Percentiles rank a stretch among this genome's conserved stretches.
These are phyloP conservation scores for Gadus macrocephalus DNA, from an alignment of 2,113 vertebrate genomes.

Conservation along the genomic window DNA sequence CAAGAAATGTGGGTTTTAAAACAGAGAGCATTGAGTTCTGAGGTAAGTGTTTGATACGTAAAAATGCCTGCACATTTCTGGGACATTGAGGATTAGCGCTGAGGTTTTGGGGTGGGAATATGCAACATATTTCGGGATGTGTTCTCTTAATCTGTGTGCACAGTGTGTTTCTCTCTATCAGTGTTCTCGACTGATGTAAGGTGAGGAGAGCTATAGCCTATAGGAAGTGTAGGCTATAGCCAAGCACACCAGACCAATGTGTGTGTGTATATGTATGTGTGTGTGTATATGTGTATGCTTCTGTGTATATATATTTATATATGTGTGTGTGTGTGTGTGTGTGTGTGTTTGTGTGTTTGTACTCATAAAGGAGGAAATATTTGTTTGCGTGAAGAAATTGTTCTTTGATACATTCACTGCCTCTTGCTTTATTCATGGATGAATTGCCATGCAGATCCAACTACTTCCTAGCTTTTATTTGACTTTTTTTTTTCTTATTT, in stretches of 20 bases:
- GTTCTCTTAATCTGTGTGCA: conserved; percentile 22
- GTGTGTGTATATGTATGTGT: conserved; percentile 10
- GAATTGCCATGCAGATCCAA: no score
- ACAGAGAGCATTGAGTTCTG: neutral
- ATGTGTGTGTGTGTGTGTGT: conserved; percentile 22
- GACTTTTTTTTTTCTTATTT: neutral
- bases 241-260: conserved; percentile 27
- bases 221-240: conserved; percentile 2
- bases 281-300: neutral
- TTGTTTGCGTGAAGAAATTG: no score
- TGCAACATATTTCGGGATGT: conserved; percentile 21
- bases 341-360: neutral
- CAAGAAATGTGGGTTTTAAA: no score
- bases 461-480: no score
- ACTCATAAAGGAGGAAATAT: no score
- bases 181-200: neutral
- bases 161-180: conserved; percentile 21
- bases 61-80: conserved; percentile 35
- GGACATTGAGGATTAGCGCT: conserved; percentile 29
- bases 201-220: conserved; percentile 12
- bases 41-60: conserved; percentile 27
- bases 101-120: conserved; percentile 24
- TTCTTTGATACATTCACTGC: no score
- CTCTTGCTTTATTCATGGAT: no score
- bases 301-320: no score